Base-by-base conservation (phyloP, 92 coral and sea anemone genomes). In the Epizoanthus fatuus region DNA sequence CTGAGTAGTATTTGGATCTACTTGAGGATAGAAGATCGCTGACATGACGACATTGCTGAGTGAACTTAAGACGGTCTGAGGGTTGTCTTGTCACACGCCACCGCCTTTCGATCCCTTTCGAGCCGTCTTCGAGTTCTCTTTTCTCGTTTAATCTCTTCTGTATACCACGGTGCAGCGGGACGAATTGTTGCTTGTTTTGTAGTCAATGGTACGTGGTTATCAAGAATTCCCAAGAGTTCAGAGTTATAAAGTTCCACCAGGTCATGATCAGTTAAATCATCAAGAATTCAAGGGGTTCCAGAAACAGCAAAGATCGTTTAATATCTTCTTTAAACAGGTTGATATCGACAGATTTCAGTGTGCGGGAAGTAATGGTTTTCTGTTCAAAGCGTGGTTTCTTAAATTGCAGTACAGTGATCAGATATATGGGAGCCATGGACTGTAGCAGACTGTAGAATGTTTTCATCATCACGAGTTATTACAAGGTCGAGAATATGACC, bases 201-300 rank as follows among this genome's bases (percentile, higher is more conserved):
- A 29, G 32, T 29, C 32, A 29, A 81, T 13, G 77, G 86, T n/a
- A 77, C 86, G 15, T 63, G 74, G 64, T 45, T 35, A 54, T 39
- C 10, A 62, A 80, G 2, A 66, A 63, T 56, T 9, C 44, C 39
- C 59, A 64, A 11, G 47, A 45, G 63, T 81, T 45, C 55, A 65
- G 86, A 32, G 51, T 49, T 40, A 49, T 53, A 19, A 42, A 76
- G 32, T 29, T 29, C 32, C 32, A 29, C 32, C 32, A 29, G 32
- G 32, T 29, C 32, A 29, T n/a, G n/a, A n/a, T n/a, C n/a, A n/a
- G 32, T 29, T 29, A 29, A 29, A 29, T 29, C 32, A 1, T 29
- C 32, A 29, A 1, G 32, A n/a, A n/a, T n/a, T n/a, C n/a, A n/a
- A n/a, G n/a, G 32, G 32, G 32, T 29, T 29, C 32, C 32, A 29